Base-by-base conservation (phyloP, 2,888 invertebrate genomes). In the Sthenelais limicola region DNA sequence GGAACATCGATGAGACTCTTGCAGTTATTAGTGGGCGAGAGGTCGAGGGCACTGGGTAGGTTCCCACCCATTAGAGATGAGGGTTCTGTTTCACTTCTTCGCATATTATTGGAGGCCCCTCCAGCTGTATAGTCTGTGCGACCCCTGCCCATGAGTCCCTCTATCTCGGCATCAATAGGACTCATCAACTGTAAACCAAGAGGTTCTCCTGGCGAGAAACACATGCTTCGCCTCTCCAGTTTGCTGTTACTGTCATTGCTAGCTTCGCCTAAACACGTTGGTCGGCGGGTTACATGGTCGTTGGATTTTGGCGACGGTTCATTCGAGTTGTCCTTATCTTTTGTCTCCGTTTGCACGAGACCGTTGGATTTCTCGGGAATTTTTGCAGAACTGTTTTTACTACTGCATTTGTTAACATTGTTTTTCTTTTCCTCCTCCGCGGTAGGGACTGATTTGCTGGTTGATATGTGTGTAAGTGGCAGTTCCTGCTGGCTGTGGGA, bases 201-300 rank as follows among this genome's bases (percentile, higher is more conserved):
- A 24, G 62, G 62, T 43, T 62, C 62, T 7, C 62, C 62, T 2
- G 62, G 62, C 21, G 62, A 62, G 62, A 62, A 62, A 38, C 62
- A 62, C 62, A 62, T 62, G 24, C 62, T 62, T 24, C 62, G 62
- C 38, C 62, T 18, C 38, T 62, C 62, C 12, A 43, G 62, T 38
- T 38, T 62, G 38, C 62, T 62, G 18, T 18, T 18, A 26, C 24
- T n/a, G 9, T 24, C 38, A 7, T 15, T 9, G 3, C 5, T 15
- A 3, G 24, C 35, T 35, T 62, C 62, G 26, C 62, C 26, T 24
- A 62, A 43, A 43, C 62, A 62, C 26, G 62, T 62, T 15, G 62
- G 62, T 12, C 62, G 62, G 5, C 62, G 62, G 2, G 2, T 62
- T 12, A 62, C 35, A n/a, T n/a, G n/a, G n/a, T n/a, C n/a, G n/a